Evolutionary conservation across 2,888 invertebrate genomes (phyloP), one percentile per base, ranked within the genome.

Genomic region (Antheraea yamamai): DNA sequence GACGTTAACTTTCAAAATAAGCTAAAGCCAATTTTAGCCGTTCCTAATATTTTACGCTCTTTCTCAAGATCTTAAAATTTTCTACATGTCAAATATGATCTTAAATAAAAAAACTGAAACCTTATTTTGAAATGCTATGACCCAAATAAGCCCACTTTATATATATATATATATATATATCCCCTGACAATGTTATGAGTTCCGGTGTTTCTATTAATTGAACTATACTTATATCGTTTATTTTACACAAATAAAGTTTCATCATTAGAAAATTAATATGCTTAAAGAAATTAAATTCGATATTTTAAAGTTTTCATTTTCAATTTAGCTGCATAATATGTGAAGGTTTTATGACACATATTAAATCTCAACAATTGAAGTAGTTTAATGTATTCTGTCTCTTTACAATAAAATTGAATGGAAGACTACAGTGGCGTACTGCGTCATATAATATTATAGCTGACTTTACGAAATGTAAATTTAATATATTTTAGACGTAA

Each of bases 401-500:
- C 30, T 39, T 2, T 39, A 68, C 39, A 39, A 68, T 39, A 68
- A 64, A 64, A 68, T 68, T 39, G 20, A 4, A 26, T 39, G 23
- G 58, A 39, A 64, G n/a, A 26, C 64, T 35, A 68, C 68, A 10
- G 68, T 68, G 6, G 68, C 35, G 20, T 68, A 39, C 39, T 68
- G 20, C n/a, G n/a, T 6, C 70, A 70, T 70, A 39, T 70, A 66
- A 66, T 66, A 39, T 70, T 70, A 70, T 73, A 58, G 47, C 64
- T 39, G 39, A 64, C 39, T 61, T 10, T 55, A 12, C 8, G 58
- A 12, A 30, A 61, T 26, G 55, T 47, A 12, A 70, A 70, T 70
- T 70, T 70, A 70, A 39, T 70, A 70, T 70, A 35, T 39, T 70
- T 70, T 6, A 70, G 39, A 39, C 39, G 70, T 12, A 70, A 70